phyloP scores from a whole-genome alignment of 1,140 invertebrate genomes.

The Hermetia illucens region DNA sequence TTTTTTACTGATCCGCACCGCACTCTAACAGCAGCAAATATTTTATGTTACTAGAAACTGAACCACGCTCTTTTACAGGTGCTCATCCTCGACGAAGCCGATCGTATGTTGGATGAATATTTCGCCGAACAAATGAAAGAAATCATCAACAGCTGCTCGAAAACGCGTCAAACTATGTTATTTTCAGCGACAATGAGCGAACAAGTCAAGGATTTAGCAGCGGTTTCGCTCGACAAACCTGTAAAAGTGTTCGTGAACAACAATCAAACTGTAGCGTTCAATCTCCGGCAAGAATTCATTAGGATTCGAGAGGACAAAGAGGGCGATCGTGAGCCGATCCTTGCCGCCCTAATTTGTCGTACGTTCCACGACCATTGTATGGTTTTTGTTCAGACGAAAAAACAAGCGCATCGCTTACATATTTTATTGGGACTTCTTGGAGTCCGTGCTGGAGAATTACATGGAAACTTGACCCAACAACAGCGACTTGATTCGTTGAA shows the following conservation, averaged over 20 bases:
- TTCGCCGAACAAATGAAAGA: conserved; percentile 98
- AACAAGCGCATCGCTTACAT: conserved; percentile 81
- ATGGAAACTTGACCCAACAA: conserved; percentile 88
- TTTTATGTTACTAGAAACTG: background rate
- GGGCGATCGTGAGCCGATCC: conserved; percentile 77
- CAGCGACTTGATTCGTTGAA: conserved; percentile 80
- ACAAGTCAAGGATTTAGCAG: conserved; percentile 82
- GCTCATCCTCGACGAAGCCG: conserved; percentile 29
- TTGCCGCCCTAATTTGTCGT: conserved; percentile 79
- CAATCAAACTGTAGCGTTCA: conserved; percentile 89
- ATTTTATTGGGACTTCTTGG: conserved; percentile 81
- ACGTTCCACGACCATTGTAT: conserved; percentile 89
- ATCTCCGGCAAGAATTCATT: conserved; percentile 92
- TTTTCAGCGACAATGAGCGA: conserved; percentile 99
- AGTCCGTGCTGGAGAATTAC: conserved; percentile 77
- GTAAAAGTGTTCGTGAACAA: conserved; percentile 91
- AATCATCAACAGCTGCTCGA: conserved; percentile 78
- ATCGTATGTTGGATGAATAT: conserved; percentile 91
- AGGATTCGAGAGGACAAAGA: conserved; percentile 67
- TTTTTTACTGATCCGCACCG: too few species aligned
- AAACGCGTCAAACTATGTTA: conserved; percentile 90
- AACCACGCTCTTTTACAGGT: conserved; percentile 10
- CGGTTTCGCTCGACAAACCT: conserved; percentile 81
- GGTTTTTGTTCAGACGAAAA: conserved; percentile 93
- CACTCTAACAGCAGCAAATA: too few species aligned